Base-by-base conservation (phyloP, 1,140 invertebrate species). In the Globodera ellingtonae region DNA sequence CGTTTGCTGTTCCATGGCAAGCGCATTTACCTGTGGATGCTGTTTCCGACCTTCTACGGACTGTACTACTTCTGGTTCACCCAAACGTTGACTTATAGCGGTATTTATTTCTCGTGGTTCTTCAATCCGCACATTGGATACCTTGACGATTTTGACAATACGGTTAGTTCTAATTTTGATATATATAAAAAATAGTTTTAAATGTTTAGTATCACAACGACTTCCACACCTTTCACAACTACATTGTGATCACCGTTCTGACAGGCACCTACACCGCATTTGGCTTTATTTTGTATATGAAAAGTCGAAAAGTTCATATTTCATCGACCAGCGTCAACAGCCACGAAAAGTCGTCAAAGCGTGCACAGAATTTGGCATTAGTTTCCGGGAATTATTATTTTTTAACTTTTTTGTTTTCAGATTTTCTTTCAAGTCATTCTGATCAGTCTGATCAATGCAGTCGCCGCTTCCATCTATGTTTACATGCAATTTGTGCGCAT, bases 201-300 rank as follows among this genome's bases (percentile, higher is more conserved):
- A 65, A 15, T 69, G 70, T 65, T 6, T 10, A 81, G 80, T 83
- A 81, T 59, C 59, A 81, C 50, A 82, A 81, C 48, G 35, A 67
- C 13, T n/a, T 82, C 10, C 81, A 84, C 6, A 80, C 81, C 6
- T 8, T 82, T 5, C 79, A 75, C 74, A 59, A 70, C 62, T 78
- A 56, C 75, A 7, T 72, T 70, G 66, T 79, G 18, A 74, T 79
- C 46, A 70, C 9, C 18, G 67, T 70, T 1, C 6, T 70, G 67
- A 35, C 67, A 2, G 18, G 67, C 6, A 70, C 67, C 9, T 70
- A 70, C 46, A 7, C 46, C 10, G 6, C 67, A 47, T 70, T 70
- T 47, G 67, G 67, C 67, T 3, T 70, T 21, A 47, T 70, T 35
- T 70, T 70, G 67, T 35, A 44, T 10, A 18, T 70, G 5, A 70